Evolutionary conservation across 53 echinoderm and acorn worm species (phyloP).

Genomic region (Hippasteria phrygiana): DNA sequence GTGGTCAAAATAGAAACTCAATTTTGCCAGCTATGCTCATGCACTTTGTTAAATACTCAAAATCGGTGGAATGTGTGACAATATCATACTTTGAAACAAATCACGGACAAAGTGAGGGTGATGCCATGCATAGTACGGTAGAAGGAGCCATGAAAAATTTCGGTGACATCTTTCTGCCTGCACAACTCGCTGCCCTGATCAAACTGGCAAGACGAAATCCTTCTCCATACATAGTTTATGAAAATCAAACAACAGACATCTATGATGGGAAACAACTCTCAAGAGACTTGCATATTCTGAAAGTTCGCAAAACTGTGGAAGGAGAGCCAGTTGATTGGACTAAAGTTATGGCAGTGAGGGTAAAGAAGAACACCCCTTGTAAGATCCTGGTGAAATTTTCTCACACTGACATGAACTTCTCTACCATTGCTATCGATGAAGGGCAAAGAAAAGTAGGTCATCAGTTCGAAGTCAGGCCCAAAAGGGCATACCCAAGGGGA

Average conservation of each 20-base stretch:
- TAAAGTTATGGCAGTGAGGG: conserved; percentile 39
- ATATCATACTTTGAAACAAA: conserved; percentile 65
- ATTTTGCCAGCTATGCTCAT: conserved; percentile 72
- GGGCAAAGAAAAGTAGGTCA: background rate
- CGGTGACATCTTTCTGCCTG: conserved; percentile 66
- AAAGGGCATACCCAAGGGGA: background rate
- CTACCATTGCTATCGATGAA: conserved; percentile 2
- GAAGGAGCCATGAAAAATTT: conserved; percentile 59
- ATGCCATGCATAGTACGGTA: conserved; percentile 74
- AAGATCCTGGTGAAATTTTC: conserved; percentile 63
- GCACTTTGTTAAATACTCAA: conserved; percentile 21
- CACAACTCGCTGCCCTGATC: conserved; percentile 65
- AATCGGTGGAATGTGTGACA: conserved; percentile 16
- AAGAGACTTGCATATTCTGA: conserved; percentile 33
- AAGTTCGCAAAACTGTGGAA: conserved; percentile 55
- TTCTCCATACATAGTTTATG: conserved; percentile 24
- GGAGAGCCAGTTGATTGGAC: conserved; percentile 66
- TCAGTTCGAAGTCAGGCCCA: background rate
- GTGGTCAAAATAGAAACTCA: conserved; percentile 78
- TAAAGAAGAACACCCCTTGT: conserved; percentile 22
- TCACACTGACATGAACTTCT: conserved; percentile 8
- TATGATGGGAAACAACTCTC: conserved; percentile 58
- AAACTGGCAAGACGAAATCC: conserved; percentile 33
- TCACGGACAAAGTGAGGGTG: conserved; percentile 77
- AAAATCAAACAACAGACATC: conserved; percentile 55